These are phyloP conservation scores for Martes flavigula DNA, from an alignment of 2,797 vertebrate species.

Conservation along the genomic window DNA sequence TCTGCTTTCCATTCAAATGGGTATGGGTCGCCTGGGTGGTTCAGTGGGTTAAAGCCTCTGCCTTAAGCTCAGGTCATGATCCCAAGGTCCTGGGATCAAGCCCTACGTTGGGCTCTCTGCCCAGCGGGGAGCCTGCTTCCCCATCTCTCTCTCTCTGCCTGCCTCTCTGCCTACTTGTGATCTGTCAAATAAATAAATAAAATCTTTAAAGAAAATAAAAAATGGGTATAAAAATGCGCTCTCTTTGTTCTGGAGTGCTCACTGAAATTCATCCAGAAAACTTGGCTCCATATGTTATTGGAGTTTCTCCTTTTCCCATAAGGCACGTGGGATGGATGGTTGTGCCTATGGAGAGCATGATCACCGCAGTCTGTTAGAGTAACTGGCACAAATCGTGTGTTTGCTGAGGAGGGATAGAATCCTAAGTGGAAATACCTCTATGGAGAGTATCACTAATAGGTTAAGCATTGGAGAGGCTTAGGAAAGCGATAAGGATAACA, in stretches of 20 bases:
- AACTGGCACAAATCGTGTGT: not conserved
- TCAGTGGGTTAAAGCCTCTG: too few species aligned
- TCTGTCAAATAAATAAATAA: too few species aligned
- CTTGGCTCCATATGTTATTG: not conserved
- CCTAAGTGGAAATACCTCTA: not conserved
- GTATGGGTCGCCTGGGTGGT: not conserved
- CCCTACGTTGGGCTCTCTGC: too few species aligned
- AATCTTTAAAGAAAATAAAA: too few species aligned
- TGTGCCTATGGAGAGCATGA: not conserved
- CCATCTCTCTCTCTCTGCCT: too few species aligned
- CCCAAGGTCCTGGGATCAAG: too few species aligned
- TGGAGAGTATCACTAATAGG: not conserved
- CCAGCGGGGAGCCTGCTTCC: too few species aligned
- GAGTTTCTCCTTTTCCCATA: not conserved
- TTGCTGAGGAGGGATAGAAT: not conserved
- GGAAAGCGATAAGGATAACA: not conserved
- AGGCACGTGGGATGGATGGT: not conserved
- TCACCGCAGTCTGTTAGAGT: not conserved
- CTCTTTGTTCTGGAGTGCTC: not conserved
- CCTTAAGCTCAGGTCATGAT: too few species aligned
- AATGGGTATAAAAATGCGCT: not conserved
- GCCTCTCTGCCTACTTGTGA: too few species aligned
- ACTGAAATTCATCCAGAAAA: slow-evolving; percentile 1
- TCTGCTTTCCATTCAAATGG: slow-evolving; percentile 43
- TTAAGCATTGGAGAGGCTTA: not conserved